Evolutionary conservation across 1,140 invertebrate genomes (phyloP), one percentile per base, ranked within the genome.

Genomic region (Riptortus pedestris): DNA sequence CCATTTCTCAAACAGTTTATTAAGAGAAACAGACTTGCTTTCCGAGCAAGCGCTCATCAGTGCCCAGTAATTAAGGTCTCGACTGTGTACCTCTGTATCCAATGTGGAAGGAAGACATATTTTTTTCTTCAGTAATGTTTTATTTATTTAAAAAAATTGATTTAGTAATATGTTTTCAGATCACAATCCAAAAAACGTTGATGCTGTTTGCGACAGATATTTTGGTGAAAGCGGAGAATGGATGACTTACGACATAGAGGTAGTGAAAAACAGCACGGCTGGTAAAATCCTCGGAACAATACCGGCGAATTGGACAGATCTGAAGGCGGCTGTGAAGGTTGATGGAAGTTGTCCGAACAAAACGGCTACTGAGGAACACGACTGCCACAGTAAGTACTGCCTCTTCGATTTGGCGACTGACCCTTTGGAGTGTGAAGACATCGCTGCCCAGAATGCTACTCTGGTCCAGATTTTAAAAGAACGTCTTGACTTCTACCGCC

Each of bases 141-240:
- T 43, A 43, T 43, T 11, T 11, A 43, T 43, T 11, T 11, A 9
- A 9, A 43, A n/a, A 11, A 43, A 11, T n/a, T n/a, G n/a, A n/a
- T n/a, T n/a, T n/a, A n/a, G n/a, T n/a, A n/a, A 3, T 26, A n/a
- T n/a, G 4, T 27, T 55, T 57, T 26, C 14, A 57, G 52, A 57
- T n/a, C 22, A 24, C 52, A 26, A 26, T 5, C 52, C 52, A 2
- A 57, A n/a, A 27, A 9, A 5, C 22, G n/a, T 1, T 4, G 0
- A 5, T 18, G n/a, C n/a, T 5, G n/a, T 22, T 24, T 22, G 0
- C 4, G 52, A 57, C 22, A 26, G 3, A 3, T 57, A 57, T 26
- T 57, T n/a, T 28, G 61, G 61, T 1, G 47, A 22, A 24, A 63
- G 61, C 38, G 61, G 61, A 33, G 11, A 47, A 27, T 29, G 61